phyloP scores from a whole-genome alignment of 2,888 invertebrate species.

The Trissolcus japonicus region DNA sequence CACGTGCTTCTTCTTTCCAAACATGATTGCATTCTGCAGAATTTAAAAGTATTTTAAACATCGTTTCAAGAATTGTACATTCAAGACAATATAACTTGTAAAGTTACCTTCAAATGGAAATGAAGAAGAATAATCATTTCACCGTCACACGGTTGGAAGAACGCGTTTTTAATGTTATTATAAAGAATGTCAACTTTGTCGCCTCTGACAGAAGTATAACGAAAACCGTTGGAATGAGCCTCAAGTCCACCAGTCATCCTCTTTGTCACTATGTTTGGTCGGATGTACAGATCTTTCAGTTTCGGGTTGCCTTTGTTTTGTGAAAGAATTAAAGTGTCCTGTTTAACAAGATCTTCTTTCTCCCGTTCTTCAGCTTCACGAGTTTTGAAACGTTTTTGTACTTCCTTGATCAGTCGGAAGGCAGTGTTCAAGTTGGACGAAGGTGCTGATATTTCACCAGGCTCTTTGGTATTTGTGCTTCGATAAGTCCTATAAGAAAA shows the following conservation, averaged over 20 bases:
- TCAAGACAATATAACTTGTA: neutral
- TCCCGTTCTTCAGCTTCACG: conserved; percentile 99
- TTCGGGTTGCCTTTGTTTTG: conserved; percentile 98
- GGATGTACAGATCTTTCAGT: conserved; percentile 96
- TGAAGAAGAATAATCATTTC: conserved; percentile 99
- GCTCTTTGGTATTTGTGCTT: conserved; percentile 97
- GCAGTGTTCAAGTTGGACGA: conserved; percentile 97
- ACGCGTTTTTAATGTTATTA: conserved; percentile 99
- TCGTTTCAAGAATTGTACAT: neutral
- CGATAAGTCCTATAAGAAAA: conserved; percentile 87
- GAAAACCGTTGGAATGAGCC: conserved; percentile 96
- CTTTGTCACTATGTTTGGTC: conserved; percentile 98
- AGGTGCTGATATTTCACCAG: conserved; percentile 95
- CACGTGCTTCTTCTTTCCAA: conserved; percentile 99
- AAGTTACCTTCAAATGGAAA: conserved; percentile 91
- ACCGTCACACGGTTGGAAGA: conserved; percentile 99
- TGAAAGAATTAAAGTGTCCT: conserved; percentile 95
- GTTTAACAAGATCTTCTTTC: conserved; percentile 98
- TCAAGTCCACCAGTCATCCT: conserved; percentile 93
- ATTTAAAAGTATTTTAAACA: conserved; percentile 11
- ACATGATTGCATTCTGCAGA: conserved; percentile 95
- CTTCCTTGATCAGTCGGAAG: conserved; percentile 98
- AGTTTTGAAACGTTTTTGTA: conserved; percentile 98
- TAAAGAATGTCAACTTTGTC: conserved; percentile 99
- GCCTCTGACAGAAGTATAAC: conserved; percentile 98